Evolutionary conservation across 2,888 invertebrate species (phyloP), one percentile per base, ranked within the genome.

Genomic region (Chrysolina oricalcia): DNA sequence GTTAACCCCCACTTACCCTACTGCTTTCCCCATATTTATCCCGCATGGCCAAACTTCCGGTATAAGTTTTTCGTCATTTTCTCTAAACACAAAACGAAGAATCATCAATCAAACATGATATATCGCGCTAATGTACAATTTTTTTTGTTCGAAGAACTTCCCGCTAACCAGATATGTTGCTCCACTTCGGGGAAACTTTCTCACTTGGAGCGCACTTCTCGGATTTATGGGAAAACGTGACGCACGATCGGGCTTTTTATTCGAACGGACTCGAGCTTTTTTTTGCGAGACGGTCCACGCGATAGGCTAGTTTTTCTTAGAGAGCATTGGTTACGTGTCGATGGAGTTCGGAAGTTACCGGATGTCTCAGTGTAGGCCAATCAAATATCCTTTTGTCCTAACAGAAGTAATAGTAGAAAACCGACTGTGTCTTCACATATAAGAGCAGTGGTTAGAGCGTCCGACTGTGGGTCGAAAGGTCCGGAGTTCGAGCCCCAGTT

Each of bases 221-320:
- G 75, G 74, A 78, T 78, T 78, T 78, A 78, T 78, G 75, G 73
- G 41, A 56, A 73, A 50, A 78, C 75, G 73, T 72, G 71, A 75
- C 75, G 72, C 75, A 73, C 72, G 74, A 72, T 78, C 72, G 66
- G 72, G 41, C 72, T 70, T 74, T 66, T 71, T 40, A 70, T 74
- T 70, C 23, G 62, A 53, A 43, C 8, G 23, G n/a, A 64, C 59
- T 35, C 0, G 0, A n/a, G 59, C 59, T 59, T 35, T 59, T 59
- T 35, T 59, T 59, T 59, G n/a, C 23, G n/a, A 35, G 46, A 27
- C 17, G 43, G 50, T 50, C 67, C 15, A 43, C 27, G 35, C 53
- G 15, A 67, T 27, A 23, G 27, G 19, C 9, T 67, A 21, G 11
- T 50, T 50, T 67, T 67, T 67, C 67, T 67, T 67, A 1, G 9